Evolutionary conservation across 2,797 vertebrate species (phyloP).

Genomic region (Acipenser oxyrinchus): DNA sequence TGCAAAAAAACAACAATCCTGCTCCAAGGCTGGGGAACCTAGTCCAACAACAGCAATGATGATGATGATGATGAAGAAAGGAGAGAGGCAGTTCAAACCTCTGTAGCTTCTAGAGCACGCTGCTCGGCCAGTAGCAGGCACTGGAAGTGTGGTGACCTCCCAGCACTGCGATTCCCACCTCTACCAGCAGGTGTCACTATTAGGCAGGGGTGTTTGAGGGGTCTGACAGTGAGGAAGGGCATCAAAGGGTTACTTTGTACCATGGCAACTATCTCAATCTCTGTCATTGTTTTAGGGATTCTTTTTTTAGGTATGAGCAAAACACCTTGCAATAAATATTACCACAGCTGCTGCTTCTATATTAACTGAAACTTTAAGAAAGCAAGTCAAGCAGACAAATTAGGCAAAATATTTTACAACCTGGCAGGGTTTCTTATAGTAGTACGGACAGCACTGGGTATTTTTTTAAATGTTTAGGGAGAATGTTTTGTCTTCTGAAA

Average conservation of each 20-base stretch:
- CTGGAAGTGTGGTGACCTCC: conserved; percentile 61
- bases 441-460: too few species aligned
- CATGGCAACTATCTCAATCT: background rate
- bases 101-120: conserved; percentile 48
- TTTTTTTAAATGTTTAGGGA: too few species aligned
- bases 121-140: conserved; percentile 57
- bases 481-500: too few species aligned
- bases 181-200: conserved; percentile 68
- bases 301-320: too few species aligned
- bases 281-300: too few species aligned
- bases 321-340: too few species aligned
- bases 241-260: conserved; percentile 15
- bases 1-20: conserved; percentile 2
- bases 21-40: background rate
- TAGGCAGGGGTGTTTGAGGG: conserved; percentile 55
- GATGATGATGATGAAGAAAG: conserved; percentile 12
- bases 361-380: too few species aligned
- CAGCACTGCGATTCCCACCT: conserved; percentile 61
- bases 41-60: conserved; percentile 3
- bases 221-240: conserved; percentile 45
- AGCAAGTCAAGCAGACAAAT: too few species aligned
- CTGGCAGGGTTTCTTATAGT: too few species aligned
- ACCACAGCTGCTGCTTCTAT: too few species aligned
- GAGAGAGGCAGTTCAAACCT: conserved; percentile 65
- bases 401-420: too few species aligned